Evolutionary conservation across 2,113 vertebrate genomes (phyloP).

Genomic region (Xiphophorus hellerii): DNA sequence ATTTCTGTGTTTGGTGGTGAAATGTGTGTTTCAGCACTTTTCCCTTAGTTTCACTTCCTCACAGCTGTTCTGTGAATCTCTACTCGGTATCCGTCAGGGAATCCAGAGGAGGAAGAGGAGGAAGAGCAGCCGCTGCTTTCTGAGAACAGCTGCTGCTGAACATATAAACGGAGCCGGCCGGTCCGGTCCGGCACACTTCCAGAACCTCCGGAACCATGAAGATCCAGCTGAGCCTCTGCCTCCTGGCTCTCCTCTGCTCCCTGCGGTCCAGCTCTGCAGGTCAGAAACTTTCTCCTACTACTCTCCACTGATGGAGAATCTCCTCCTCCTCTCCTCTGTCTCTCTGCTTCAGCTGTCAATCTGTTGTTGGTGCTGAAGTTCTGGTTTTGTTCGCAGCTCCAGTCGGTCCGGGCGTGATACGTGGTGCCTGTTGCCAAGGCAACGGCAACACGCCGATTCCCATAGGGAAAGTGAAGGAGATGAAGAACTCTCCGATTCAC

Average conservation of each 20-base stretch:
- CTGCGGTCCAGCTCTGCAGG: background rate
- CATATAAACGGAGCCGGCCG: background rate
- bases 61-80: too few relatives aligned
- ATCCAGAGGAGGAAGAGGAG: background rate
- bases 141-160: background rate
- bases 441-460: background rate
- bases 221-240: background rate
- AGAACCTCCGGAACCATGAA: background rate
- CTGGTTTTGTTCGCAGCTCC: background rate
- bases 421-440: background rate
- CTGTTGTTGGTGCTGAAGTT: background rate
- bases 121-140: background rate
- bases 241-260: slow-evolving; percentile 2
- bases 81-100: too few relatives aligned
- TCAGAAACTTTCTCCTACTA: background rate
- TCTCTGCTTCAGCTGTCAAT: too few relatives aligned
- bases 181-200: background rate
- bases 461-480: background rate
- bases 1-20: too few relatives aligned
- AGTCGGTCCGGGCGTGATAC: background rate
- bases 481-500: background rate
- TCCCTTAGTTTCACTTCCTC: too few relatives aligned
- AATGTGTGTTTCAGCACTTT: too few relatives aligned
- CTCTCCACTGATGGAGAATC: too few relatives aligned
- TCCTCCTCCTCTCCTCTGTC: too few relatives aligned